phyloP scores from a whole-genome alignment of 1,140 invertebrate species.

The Caenorhabditis elegans region DNA sequence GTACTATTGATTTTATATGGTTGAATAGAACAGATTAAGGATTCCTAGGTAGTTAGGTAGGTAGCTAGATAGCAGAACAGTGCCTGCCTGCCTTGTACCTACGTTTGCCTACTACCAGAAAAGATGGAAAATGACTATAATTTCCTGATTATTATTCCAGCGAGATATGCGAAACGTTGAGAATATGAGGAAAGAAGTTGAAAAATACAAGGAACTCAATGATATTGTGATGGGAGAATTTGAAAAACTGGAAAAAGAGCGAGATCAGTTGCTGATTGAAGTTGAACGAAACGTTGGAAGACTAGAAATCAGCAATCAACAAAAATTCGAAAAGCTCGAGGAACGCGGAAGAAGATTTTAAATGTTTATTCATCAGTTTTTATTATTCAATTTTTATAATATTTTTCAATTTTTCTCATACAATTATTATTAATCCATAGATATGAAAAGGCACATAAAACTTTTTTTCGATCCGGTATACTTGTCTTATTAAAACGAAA shows the following conservation, averaged over 20 bases:
- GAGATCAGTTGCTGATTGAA: not conserved
- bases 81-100: too few species aligned
- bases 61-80: too few species aligned
- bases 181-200: conserved; percentile 1
- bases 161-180: conserved; percentile 10
- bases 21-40: too few species aligned
- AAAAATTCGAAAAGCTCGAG: not conserved
- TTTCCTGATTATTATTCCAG: not conserved
- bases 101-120: too few species aligned
- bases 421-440: not conserved
- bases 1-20: too few species aligned
- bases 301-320: not conserved
- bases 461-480: conserved; percentile 14
- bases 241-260: not conserved
- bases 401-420: not conserved
- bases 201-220: conserved; percentile 1
- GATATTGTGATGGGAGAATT: conserved; percentile 20
- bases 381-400: not conserved
- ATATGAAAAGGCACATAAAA: conserved; percentile 33
- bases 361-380: not conserved
- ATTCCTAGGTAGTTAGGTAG: too few species aligned
- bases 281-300: not conserved
- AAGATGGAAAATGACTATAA: too few species aligned
- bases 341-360: not conserved
- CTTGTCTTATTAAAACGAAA: not conserved